Evolutionary conservation across 2,113 vertebrate species (phyloP).

Genomic region (Misgurnus anguillicaudatus): DNA sequence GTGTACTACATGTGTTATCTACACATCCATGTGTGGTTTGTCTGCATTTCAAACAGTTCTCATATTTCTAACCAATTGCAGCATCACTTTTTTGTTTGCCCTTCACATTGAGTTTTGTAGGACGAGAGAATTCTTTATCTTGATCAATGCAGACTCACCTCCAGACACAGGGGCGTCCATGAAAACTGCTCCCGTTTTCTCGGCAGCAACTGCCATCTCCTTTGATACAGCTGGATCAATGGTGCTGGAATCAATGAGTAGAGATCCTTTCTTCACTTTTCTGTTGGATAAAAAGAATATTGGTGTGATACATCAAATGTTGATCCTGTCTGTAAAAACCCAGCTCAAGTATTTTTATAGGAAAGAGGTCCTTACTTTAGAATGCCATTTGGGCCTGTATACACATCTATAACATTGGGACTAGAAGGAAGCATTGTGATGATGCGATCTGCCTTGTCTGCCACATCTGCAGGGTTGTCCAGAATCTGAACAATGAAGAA

Average conservation of each 20-base stretch:
- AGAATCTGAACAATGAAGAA: conserved; percentile 76
- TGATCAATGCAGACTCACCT: conserved; percentile 73
- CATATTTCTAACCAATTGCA: not conserved
- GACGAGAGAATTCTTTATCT: not conserved
- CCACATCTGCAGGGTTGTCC: conserved; percentile 92
- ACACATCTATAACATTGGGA: conserved; percentile 88
- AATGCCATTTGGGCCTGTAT: conserved; percentile 91
- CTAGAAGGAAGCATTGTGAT: conserved; percentile 98
- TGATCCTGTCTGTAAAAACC: not conserved
- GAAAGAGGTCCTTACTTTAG: conserved; percentile 80
- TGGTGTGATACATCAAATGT: not conserved
- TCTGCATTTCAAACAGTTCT: not conserved
- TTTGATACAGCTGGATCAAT: conserved; percentile 95
- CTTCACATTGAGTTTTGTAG: not conserved
- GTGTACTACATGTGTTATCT: not conserved
- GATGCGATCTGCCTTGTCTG: conserved; percentile 93
- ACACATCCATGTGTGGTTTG: not conserved
- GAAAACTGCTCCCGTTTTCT: conserved; percentile 96
- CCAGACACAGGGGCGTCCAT: conserved; percentile 99
- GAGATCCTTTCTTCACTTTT: conserved; percentile 95
- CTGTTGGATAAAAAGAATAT: conserved; percentile 2
- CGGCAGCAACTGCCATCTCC: conserved; percentile 88
- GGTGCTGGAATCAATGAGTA: conserved; percentile 98
- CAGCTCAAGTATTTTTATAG: not conserved
- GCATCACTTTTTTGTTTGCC: not conserved